Conservation (phyloP, 2,113 vertebrate genomes). For the Pipa parva region DNA sequence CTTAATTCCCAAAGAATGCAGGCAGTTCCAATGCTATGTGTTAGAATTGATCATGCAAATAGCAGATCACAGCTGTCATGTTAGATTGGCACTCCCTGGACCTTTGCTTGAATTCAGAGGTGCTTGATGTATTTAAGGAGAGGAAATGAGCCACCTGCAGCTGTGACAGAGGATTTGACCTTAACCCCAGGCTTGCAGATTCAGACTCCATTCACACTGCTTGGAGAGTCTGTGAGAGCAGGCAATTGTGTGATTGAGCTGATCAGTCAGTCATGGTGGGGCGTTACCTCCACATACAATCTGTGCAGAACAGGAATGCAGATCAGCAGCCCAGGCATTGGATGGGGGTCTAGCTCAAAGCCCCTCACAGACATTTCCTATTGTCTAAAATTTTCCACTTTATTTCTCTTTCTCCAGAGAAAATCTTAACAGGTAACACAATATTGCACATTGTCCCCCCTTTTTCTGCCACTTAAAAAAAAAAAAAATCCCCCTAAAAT, state of each 20-base stretch:
- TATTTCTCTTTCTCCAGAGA: conserved; percentile 56
- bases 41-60: not conserved
- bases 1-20: too few relatives aligned
- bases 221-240: conserved; percentile 65
- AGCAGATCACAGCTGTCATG: not conserved
- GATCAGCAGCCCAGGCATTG: conserved; percentile 77
- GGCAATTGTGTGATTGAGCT: conserved; percentile 59
- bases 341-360: conserved; percentile 74
- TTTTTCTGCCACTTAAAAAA: not conserved
- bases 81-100: conserved; percentile 23
- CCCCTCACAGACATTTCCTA: conserved; percentile 70
- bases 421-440: conserved; percentile 55
- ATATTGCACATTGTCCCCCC: conserved; percentile 39
- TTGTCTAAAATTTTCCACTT: conserved; percentile 64
- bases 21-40: not conserved
- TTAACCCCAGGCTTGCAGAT: conserved; percentile 73
- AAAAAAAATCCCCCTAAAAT: too few relatives aligned
- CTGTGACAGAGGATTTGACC: conserved; percentile 84
- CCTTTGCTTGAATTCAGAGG: conserved; percentile 44
- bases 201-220: conserved; percentile 65
- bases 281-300: conserved; percentile 87
- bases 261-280: conserved; percentile 74
- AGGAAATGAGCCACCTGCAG: conserved; percentile 80
- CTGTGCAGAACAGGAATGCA: conserved; percentile 85
- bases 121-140: conserved; percentile 48